phyloP scores from a whole-genome alignment of 2,888 invertebrate species.

The Aradus depressus region DNA sequence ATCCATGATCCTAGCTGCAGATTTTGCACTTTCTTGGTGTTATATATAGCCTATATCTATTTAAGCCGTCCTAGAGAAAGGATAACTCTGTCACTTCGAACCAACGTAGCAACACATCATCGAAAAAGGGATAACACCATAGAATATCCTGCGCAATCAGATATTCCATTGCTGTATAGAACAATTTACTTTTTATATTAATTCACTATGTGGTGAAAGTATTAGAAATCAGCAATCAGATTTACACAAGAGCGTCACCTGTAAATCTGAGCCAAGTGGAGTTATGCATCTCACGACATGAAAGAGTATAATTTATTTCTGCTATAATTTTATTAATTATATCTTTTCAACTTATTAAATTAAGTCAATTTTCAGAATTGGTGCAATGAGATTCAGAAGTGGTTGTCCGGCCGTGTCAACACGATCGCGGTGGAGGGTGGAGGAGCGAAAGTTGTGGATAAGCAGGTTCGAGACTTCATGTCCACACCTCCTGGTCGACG shows the following conservation, averaged over 20 bases:
- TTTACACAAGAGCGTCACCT: neutral
- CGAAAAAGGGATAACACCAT: no score
- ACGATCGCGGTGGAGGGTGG: slow-evolving; percentile 79
- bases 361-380: slow-evolving; percentile 58
- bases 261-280: neutral
- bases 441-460: slow-evolving; percentile 74
- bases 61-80: no score
- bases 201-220: no score
- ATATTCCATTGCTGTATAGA: no score
- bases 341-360: slow-evolving; percentile 6
- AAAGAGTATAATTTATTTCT: neutral
- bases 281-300: neutral
- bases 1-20: no score
- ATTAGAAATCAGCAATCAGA: neutral
- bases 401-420: slow-evolving; percentile 76
- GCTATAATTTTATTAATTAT: neutral
- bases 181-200: no score
- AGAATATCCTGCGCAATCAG: no score
- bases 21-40: no score
- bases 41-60: no score
- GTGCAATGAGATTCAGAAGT: slow-evolving; percentile 96
- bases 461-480: slow-evolving; percentile 70
- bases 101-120: no score
- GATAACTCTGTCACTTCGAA: no score
- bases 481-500: slow-evolving; percentile 60